These are phyloP conservation scores for Acrocephalus kingi DNA, from an alignment of 2,113 vertebrate species.

Conservation along the genomic window DNA sequence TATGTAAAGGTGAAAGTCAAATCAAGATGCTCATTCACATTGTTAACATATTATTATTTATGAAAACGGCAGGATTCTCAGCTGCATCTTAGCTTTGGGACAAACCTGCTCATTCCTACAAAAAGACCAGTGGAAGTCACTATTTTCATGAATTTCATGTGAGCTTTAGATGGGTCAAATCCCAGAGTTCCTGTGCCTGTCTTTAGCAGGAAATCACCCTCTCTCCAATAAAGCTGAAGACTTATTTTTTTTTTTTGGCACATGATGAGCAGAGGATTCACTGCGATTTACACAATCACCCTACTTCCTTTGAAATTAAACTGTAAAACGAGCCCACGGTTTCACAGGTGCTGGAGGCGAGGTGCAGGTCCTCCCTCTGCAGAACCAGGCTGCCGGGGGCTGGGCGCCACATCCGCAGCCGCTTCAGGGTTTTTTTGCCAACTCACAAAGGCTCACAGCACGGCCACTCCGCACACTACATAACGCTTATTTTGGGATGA, in stretches of 20 bases:
- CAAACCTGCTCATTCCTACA: background rate
- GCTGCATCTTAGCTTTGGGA: background rate
- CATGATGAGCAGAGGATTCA: background rate
- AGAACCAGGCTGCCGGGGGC: background rate
- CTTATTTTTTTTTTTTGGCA: background rate
- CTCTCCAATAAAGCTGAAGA: background rate
- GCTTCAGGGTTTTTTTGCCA: background rate
- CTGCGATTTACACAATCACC: background rate
- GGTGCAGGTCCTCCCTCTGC: background rate
- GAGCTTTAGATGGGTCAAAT: background rate
- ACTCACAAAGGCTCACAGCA: accelerated
- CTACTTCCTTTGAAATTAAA: background rate
- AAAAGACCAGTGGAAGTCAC: background rate
- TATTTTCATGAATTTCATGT: background rate
- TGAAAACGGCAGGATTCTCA: background rate
- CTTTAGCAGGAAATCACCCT: background rate
- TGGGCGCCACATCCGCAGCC: background rate
- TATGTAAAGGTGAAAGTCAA: background rate
- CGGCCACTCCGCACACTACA: accelerated
- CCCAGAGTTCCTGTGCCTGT: background rate
- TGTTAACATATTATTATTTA: background rate
- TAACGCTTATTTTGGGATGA: too few relatives aligned
- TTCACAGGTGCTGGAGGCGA: background rate
- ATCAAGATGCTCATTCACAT: background rate
- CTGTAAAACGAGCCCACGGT: background rate